These are phyloP conservation scores for Pteropus rufus DNA, from an alignment of 2,797 vertebrate genomes.

Conservation along the genomic window DNA sequence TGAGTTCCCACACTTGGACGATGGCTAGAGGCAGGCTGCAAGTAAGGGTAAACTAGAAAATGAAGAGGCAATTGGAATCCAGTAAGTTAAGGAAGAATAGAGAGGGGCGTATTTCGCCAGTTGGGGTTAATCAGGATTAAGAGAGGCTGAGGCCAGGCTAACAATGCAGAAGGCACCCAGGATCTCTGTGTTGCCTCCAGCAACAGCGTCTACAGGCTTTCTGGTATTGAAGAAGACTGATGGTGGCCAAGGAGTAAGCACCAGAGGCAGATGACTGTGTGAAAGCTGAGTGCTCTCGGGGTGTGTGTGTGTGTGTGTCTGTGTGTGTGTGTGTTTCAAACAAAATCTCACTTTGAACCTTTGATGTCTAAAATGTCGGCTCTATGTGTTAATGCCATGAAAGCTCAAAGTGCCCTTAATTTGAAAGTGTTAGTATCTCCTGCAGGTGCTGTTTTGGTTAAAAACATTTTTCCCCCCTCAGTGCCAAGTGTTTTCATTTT, in stretches of 20 bases:
- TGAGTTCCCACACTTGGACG: neutral
- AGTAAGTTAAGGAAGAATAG: neutral
- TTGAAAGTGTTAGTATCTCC: conserved; percentile 49
- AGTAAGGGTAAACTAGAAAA: neutral
- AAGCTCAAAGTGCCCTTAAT: conserved; percentile 13
- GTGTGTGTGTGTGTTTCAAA: conserved; percentile 11
- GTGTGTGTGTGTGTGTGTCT: neutral
- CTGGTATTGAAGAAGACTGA: neutral
- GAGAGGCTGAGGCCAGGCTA: no score
- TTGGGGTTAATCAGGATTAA: neutral
- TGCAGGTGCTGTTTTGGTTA: conserved; percentile 46
- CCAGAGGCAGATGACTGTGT: neutral
- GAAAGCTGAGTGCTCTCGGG: neutral
- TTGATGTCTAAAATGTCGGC: neutral
- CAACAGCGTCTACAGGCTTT: neutral
- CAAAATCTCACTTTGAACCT: neutral
- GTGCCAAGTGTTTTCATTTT: conserved; percentile 50
- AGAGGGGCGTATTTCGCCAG: neutral
- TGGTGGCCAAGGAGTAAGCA: neutral
- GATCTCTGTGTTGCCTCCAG: neutral
- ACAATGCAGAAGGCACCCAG: accelerated
- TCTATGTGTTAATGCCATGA: neutral
- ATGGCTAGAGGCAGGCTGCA: neutral
- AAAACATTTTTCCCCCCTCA: neutral
- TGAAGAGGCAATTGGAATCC: neutral